Conservation (phyloP, 2,113 vertebrate species). For the Empidonax alnorum region DNA sequence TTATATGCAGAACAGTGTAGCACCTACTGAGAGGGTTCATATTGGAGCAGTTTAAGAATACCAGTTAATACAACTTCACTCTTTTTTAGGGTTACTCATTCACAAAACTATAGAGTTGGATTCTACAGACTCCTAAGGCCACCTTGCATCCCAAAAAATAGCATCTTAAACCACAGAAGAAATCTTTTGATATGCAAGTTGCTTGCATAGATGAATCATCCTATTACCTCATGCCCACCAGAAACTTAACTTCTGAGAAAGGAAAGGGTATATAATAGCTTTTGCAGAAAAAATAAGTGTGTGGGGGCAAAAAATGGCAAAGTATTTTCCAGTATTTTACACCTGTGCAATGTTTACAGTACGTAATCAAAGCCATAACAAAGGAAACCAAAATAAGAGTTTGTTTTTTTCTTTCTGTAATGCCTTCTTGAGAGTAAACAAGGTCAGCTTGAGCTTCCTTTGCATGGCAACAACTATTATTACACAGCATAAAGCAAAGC, state of each 20-base stretch:
- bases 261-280: background rate
- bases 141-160: background rate
- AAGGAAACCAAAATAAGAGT: background rate
- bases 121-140: background rate
- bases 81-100: background rate
- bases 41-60: background rate
- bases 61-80: background rate
- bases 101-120: background rate
- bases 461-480: background rate
- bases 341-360: background rate
- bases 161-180: background rate
- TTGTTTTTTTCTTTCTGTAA: background rate
- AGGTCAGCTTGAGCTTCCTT: background rate
- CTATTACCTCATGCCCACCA: background rate
- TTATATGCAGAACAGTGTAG: background rate
- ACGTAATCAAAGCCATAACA: background rate
- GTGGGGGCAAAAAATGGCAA: background rate
- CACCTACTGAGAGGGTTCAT: background rate
- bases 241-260: background rate
- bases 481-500: background rate
- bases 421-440: background rate
- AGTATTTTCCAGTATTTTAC: background rate
- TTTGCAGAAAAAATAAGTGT: background rate
- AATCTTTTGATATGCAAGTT: background rate
- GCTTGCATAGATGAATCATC: background rate